Evolutionary conservation across 2,797 vertebrate species (phyloP).

Genomic region (Danio tinwini): DNA sequence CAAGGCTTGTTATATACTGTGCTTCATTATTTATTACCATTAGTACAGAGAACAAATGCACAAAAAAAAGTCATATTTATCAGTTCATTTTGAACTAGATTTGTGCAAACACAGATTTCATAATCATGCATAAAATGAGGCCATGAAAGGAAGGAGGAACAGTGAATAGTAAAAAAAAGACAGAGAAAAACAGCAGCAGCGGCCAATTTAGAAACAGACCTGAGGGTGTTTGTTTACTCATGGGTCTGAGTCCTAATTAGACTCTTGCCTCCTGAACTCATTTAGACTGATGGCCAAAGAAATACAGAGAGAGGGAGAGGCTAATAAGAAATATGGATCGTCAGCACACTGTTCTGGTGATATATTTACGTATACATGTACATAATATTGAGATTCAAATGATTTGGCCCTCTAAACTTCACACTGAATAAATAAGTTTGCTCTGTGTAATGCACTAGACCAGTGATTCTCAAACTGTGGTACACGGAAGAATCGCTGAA

Average conservation of each 20-base stretch:
- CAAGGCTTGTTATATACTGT: neutral
- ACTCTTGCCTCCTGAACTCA: conserved; percentile 17
- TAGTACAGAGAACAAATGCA: neutral
- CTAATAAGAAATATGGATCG: neutral
- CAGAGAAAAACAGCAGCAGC: conserved; percentile 16
- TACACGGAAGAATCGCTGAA: too few species aligned
- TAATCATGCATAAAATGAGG: conserved; percentile 4
- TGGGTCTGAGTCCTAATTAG: conserved; percentile 30
- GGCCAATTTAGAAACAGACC: conserved; percentile 34
- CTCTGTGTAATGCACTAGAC: too few species aligned
- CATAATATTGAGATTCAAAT: neutral
- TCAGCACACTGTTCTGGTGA: neutral
- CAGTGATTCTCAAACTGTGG: too few species aligned
- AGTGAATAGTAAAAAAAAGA: conserved; percentile 9
- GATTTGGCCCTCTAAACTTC: too few species aligned
- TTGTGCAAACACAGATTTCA: neutral
- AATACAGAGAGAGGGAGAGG: neutral
- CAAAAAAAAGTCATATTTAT: neutral
- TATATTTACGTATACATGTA: neutral
- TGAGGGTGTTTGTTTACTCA: conserved; percentile 35
- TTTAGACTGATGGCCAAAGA: conserved; percentile 1
- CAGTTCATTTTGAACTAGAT: neutral
- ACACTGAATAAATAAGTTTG: too few species aligned
- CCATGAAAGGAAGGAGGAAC: neutral
- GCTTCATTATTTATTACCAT: neutral